These are phyloP conservation scores for Haliclystus octoradiatus DNA, from an alignment of 30 jellyfish, hydroid and myxozoan species.

Conservation along the genomic window DNA sequence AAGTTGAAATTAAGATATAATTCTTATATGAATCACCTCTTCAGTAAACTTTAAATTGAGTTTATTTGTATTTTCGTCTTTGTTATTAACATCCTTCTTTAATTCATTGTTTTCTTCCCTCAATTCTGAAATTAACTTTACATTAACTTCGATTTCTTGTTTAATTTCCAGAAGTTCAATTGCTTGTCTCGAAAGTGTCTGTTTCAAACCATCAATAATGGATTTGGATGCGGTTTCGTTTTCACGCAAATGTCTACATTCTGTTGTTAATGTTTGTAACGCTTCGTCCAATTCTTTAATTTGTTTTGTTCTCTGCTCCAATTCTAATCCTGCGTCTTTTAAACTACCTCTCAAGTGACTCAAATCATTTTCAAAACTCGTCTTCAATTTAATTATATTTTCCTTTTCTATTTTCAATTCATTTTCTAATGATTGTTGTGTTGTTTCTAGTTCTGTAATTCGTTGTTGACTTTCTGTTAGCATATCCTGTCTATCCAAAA, in stretches of 20 bases:
- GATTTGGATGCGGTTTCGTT: background rate
- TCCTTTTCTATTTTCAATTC: background rate
- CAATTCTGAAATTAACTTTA: no score
- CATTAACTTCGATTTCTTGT: no score
- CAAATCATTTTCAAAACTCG: slow-evolving; percentile 24
- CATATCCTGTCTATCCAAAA: slow-evolving; percentile 22
- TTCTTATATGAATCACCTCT: no score
- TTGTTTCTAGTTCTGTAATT: slow-evolving; percentile 44
- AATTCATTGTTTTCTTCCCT: no score
- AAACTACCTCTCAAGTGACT: background rate
- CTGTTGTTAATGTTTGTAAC: slow-evolving; percentile 30
- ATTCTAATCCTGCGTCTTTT: slow-evolving; percentile 7
- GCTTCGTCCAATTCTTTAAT: slow-evolving; percentile 28
- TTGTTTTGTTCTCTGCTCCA: slow-evolving; percentile 24
- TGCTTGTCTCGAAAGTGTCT: background rate
- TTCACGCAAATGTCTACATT: background rate
- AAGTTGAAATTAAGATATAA: no score
- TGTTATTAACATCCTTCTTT: no score
- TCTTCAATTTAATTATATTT: background rate
- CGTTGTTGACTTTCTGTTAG: slow-evolving; percentile 34
- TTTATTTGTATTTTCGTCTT: no score
- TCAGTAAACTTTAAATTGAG: no score
- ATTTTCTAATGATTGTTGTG: slow-evolving; percentile 17
- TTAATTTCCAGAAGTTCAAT: no score
- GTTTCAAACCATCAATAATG: background rate